These are phyloP conservation scores for Esox lucius DNA, from an alignment of 2,797 vertebrate genomes.

Conservation along the genomic window DNA sequence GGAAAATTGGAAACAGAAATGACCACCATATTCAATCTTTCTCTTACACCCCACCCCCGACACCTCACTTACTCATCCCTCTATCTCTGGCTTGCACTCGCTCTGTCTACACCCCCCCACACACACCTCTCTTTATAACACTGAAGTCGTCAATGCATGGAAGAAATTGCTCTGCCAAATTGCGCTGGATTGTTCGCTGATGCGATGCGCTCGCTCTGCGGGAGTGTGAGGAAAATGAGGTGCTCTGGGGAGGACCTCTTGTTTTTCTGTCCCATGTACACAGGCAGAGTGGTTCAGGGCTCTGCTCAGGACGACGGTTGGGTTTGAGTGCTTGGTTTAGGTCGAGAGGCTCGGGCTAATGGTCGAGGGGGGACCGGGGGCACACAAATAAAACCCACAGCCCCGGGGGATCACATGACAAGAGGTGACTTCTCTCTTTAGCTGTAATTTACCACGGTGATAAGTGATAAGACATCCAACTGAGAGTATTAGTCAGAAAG, in stretches of 20 bases:
- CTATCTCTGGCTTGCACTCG: conserved; percentile 28
- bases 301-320: conserved; percentile 38
- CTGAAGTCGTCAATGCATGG: conserved; percentile 47
- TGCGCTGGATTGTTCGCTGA: conserved; percentile 52
- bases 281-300: conserved; percentile 16
- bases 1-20: conserved; percentile 37
- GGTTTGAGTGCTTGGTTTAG: neutral
- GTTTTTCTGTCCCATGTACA: too few species aligned
- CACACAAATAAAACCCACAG: neutral
- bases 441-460: conserved; percentile 17
- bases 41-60: conserved; percentile 32
- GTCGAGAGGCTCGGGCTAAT: neutral
- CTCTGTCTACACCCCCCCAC: conserved; percentile 1
- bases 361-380: neutral
- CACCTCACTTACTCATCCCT: conserved; percentile 15
- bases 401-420: neutral
- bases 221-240: conserved; percentile 24
- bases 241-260: conserved; percentile 7
- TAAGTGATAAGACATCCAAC: conserved; percentile 23
- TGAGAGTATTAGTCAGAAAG: conserved; percentile 7
- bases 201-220: conserved; percentile 34
- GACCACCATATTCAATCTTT: conserved; percentile 30
- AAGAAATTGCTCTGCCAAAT: conserved; percentile 57
- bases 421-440: neutral
- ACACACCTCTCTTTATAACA: conserved; percentile 43